Percentiles rank a stretch among this genome's conserved stretches.
These are phyloP conservation scores for Styela plicata DNA, from an alignment of 23 tunicate species.

Conservation along the genomic window DNA sequence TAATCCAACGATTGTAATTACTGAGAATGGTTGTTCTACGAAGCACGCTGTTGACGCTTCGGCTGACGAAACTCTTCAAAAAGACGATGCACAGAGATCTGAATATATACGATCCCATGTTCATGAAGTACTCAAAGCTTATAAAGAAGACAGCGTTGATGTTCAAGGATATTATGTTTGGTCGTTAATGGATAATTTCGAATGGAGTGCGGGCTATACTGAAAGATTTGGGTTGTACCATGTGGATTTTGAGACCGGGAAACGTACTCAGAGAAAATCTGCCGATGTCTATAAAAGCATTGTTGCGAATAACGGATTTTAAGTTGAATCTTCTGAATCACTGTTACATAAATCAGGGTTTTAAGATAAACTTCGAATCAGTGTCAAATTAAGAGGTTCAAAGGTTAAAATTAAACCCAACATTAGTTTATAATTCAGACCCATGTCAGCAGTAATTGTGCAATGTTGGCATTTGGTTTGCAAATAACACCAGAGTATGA, in stretches of 20 bases:
- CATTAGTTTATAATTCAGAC: no score
- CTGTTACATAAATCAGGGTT: no score
- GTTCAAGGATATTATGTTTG: slow-evolving; percentile 71
- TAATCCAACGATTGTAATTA: slow-evolving; percentile 61
- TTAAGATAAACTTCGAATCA: no score
- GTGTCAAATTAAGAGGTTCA: no score
- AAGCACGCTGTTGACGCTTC: slow-evolving; percentile 49
- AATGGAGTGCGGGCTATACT: slow-evolving; percentile 88
- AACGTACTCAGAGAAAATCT: slow-evolving; percentile 67
- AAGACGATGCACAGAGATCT: slow-evolving; percentile 70
- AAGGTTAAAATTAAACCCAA: no score
- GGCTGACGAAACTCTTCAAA: slow-evolving; percentile 30
- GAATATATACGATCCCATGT: slow-evolving; percentile 54
- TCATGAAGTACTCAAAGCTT: slow-evolving; percentile 81
- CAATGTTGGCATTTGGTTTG: no score
- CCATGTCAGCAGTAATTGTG: no score
- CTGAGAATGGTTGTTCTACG: slow-evolving; percentile 92
- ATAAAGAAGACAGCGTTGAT: slow-evolving; percentile 66
- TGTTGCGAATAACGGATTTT: slow-evolving; percentile 64
- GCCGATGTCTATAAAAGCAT: slow-evolving; percentile 45
- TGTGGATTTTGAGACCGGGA: slow-evolving; percentile 69
- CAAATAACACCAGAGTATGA: no score
- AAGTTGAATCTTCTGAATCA: no score
- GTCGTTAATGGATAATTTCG: slow-evolving; percentile 91
- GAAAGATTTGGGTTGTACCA: slow-evolving; percentile 82